Evolutionary conservation across 2,888 invertebrate genomes (phyloP).

Genomic region (Melitaea athalia): DNA sequence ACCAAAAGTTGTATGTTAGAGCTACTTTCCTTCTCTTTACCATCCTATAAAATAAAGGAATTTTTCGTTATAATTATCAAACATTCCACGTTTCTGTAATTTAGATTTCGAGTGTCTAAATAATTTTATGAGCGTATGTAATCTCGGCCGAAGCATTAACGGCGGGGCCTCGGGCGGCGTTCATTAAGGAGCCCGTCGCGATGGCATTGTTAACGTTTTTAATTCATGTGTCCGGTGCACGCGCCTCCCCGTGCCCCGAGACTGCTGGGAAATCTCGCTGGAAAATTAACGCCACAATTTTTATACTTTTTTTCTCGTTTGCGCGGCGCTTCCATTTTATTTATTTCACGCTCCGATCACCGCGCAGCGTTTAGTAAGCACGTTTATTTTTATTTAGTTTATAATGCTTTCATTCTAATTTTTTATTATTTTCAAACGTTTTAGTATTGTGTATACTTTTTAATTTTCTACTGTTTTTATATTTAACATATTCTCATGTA

Average conservation of each 20-base stretch:
- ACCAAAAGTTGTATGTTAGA: background rate
- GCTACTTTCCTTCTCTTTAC: background rate
- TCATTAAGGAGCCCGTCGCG: conserved; percentile 75
- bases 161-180: conserved; percentile 47
- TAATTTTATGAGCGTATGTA: conserved; percentile 31
- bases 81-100: conserved; percentile 22
- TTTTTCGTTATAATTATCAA: conserved; percentile 8
- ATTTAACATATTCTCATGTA: background rate
- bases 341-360: conserved; percentile 77
- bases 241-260: conserved; percentile 59
- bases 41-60: background rate
- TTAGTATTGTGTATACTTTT: conserved; percentile 18
- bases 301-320: conserved; percentile 62
- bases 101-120: conserved; percentile 25
- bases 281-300: conserved; percentile 80
- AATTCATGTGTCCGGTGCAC: conserved; percentile 80
- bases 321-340: conserved; percentile 73
- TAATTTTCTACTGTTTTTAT: background rate
- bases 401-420: conserved; percentile 49
- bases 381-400: conserved; percentile 60
- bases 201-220: conserved; percentile 79
- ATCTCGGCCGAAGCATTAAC: conserved; percentile 26
- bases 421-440: conserved; percentile 35
- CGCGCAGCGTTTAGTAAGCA: conserved; percentile 66
- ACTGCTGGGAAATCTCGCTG: conserved; percentile 79